Conservation (phyloP, 2,113 vertebrate species). For the Cavia porcellus region DNA sequence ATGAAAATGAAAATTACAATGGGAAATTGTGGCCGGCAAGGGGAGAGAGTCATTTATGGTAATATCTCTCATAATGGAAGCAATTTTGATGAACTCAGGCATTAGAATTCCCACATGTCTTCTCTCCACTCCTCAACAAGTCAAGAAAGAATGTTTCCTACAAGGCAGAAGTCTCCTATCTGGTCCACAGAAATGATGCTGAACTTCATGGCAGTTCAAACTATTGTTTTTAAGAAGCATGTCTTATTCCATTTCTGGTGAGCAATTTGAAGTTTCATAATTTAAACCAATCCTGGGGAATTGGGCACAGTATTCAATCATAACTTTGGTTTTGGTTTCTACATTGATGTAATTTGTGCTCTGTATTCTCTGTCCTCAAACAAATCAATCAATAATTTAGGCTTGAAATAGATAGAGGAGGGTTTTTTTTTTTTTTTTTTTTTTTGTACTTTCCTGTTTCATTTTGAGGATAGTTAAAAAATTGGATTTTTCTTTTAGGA, state of each 20-base stretch:
- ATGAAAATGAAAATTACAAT: slow-evolving; percentile 85
- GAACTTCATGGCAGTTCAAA: not conserved
- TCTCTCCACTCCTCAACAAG: slow-evolving; percentile 85
- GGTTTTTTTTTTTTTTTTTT: not conserved
- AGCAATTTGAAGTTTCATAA: not conserved
- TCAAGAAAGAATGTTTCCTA: slow-evolving; percentile 82
- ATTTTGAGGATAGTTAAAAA: not conserved
- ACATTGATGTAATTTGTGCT: not conserved
- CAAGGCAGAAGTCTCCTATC: slow-evolving; percentile 82
- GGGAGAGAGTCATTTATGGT: slow-evolving; percentile 87
- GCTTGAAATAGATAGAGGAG: not conserved
- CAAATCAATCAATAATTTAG: not conserved
- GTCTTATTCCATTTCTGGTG: slow-evolving; percentile 2
- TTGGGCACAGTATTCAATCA: not conserved
- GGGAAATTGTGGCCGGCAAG: slow-evolving; percentile 92
- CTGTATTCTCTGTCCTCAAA: not conserved
- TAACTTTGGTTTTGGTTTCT: slow-evolving; percentile 4
- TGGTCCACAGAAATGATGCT: slow-evolving; percentile 78
- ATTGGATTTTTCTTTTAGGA: not conserved
- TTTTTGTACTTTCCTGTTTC: not conserved
- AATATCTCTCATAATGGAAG: slow-evolving; percentile 95
- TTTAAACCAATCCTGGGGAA: not conserved
- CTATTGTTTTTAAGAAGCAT: not conserved
- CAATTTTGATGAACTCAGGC: slow-evolving; percentile 95
- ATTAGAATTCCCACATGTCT: slow-evolving; percentile 92